These are phyloP conservation scores for Arremon aurantiirostris DNA, from an alignment of 2,797 vertebrate species.

Conservation along the genomic window DNA sequence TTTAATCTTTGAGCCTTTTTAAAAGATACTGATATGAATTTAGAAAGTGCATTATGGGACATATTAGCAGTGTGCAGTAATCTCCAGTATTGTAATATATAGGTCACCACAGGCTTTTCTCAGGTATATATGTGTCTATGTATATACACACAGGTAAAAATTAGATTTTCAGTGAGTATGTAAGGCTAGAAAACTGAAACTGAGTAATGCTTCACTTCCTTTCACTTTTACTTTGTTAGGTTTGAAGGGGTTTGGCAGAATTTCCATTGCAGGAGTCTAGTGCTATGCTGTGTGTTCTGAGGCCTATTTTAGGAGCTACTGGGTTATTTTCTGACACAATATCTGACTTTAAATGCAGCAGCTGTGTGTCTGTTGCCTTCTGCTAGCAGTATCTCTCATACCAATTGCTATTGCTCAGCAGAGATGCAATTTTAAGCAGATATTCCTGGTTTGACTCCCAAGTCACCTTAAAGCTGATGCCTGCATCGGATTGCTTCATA, in stretches of 20 bases:
- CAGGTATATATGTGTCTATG: background rate
- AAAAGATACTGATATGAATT: background rate
- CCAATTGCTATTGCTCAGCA: background rate
- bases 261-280: background rate
- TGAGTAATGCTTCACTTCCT: background rate
- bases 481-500: background rate
- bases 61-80: background rate
- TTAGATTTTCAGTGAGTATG: background rate
- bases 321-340: conserved; percentile 5
- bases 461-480: background rate
- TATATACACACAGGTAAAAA: background rate
- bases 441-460: background rate
- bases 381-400: background rate
- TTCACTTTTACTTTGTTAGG: background rate
- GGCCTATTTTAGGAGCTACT: background rate
- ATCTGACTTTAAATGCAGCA: background rate
- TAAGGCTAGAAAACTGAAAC: background rate
- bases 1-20: background rate
- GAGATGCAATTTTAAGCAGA: background rate
- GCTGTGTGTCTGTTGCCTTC: background rate
- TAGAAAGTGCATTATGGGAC: background rate
- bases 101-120: background rate
- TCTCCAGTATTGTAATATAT: background rate
- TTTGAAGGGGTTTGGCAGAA: background rate
- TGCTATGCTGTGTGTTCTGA: background rate